Base-by-base conservation (phyloP, 2,888 invertebrate species). In the Sarcophaga subvicina region DNA sequence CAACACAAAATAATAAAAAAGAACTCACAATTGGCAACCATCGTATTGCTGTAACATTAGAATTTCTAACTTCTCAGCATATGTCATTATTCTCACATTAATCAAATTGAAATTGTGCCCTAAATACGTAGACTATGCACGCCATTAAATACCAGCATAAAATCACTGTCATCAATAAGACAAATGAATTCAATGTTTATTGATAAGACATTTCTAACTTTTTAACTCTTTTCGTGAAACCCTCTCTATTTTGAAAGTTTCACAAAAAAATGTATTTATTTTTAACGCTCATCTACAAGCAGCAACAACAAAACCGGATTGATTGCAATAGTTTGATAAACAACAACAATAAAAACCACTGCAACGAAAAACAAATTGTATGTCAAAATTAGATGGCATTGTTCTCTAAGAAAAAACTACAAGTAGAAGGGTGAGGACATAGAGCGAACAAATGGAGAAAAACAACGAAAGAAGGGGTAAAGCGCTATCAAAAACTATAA, bases 401-500 rank as follows among this genome's bases (percentile, higher is more conserved):
- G n/a, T 72, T 69, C 14, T 54, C 4, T 17, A 54, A 2, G 0
- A 60, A 25, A 54, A 11, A 60, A 5, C 10, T 27, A 37, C 37
- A 37, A 37, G 8, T 37, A 6, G 37, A 37, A 8, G 37, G 8
- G 37, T 37, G 1, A 37, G 8, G 8, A 8, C 8, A 1, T 10
- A 2, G 37, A 37, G 37, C 10, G 37, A 37, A 37, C 2, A 72
- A 14, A 14, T 4, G 4, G 59, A 14, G 4, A 8, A 27, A n/a
- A 59, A 73, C 20, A 20, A 20, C 20, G 17, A 54, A 11, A 27
- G 12, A 37, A 59, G 3, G 14, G 54, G 10, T 12, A 4, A 20
- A 20, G 1, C 20, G 20, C 72, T 80, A 80, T 77, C 63, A 80
- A 77, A 83, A 83, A 66, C 10, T 71, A 80, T 60, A 62, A 72